These are phyloP conservation scores for Malthinus flaveolus DNA, from an alignment of 2,888 invertebrate species.

Conservation along the genomic window DNA sequence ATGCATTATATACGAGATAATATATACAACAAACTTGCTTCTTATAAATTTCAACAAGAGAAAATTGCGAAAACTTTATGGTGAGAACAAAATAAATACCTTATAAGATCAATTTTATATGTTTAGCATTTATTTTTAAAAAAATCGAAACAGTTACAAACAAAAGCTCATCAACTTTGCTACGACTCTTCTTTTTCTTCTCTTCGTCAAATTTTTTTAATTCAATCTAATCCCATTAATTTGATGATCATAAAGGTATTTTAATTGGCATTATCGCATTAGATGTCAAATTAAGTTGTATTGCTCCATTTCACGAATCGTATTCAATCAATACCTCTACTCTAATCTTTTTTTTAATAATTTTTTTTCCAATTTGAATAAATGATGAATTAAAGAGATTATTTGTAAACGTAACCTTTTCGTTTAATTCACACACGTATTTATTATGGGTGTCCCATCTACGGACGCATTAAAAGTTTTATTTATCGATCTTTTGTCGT, in stretches of 20 bases:
- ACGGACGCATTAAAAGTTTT: too few relatives aligned
- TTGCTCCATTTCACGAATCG: conserved; percentile 17
- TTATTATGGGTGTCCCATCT: too few relatives aligned
- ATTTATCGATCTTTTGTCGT: too few relatives aligned
- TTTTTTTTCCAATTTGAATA: conserved; percentile 15
- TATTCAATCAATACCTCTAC: conserved; percentile 13
- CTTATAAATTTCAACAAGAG: conserved; percentile 6
- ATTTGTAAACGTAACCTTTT: conserved; percentile 18
- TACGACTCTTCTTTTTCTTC: not conserved
- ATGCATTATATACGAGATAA: conserved; percentile 19
- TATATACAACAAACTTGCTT: conserved; percentile 11
- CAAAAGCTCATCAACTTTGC: too few relatives aligned
- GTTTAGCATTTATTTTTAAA: too few relatives aligned
- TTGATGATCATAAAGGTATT: conserved; percentile 16
- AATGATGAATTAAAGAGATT: conserved; percentile 28
- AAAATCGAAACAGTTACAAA: too few relatives aligned
- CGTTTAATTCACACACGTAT: conserved; percentile 9
- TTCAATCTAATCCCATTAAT: conserved; percentile 8
- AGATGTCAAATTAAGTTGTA: conserved; percentile 24
- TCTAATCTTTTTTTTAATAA: conserved; percentile 20
- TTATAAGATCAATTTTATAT: not conserved
- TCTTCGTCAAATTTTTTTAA: not conserved
- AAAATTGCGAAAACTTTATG: conserved; percentile 2
- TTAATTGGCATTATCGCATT: conserved; percentile 23
- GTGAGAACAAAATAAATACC: conserved; percentile 3